phyloP scores from a whole-genome alignment of 2,888 invertebrate species.

The Podabrus alpinus region DNA sequence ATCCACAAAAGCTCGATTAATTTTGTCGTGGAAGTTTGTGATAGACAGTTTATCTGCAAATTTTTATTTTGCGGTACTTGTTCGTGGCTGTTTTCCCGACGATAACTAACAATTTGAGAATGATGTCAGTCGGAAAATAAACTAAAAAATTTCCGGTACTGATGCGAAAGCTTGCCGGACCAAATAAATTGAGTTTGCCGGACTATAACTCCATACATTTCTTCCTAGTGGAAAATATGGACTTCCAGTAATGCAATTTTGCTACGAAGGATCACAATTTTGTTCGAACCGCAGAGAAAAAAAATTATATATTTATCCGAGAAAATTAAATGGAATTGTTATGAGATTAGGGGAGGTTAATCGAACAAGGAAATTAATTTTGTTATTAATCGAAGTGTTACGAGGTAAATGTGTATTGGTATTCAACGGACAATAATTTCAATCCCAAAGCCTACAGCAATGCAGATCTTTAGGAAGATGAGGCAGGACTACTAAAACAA shows the following conservation, averaged over 20 bases:
- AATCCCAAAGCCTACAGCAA: constrained; percentile 25
- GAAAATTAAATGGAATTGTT: no score
- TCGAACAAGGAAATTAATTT: background rate
- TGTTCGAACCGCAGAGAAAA: background rate
- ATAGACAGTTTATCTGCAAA: background rate
- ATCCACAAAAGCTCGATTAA: background rate
- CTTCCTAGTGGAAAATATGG: background rate
- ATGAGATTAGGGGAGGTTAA: background rate
- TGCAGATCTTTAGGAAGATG: constrained; percentile 25
- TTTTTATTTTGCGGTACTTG: background rate
- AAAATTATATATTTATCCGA: no score
- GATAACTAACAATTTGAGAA: background rate
- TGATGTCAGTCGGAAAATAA: background rate
- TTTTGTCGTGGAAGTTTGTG: background rate
- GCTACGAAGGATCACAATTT: background rate
- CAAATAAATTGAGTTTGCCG: background rate
- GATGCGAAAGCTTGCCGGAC: background rate
- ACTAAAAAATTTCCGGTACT: background rate
- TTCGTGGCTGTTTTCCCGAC: background rate
- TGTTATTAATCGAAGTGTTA: background rate
- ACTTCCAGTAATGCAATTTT: background rate
- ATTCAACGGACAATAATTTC: constrained; percentile 18
- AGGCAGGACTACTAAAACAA: constrained; percentile 13
- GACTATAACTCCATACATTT: background rate
- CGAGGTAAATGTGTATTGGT: background rate